Percentiles rank a stretch among this genome's conserved stretches.
phyloP scores from a whole-genome alignment of 1,140 invertebrate species.

The Musca vetustissima region DNA sequence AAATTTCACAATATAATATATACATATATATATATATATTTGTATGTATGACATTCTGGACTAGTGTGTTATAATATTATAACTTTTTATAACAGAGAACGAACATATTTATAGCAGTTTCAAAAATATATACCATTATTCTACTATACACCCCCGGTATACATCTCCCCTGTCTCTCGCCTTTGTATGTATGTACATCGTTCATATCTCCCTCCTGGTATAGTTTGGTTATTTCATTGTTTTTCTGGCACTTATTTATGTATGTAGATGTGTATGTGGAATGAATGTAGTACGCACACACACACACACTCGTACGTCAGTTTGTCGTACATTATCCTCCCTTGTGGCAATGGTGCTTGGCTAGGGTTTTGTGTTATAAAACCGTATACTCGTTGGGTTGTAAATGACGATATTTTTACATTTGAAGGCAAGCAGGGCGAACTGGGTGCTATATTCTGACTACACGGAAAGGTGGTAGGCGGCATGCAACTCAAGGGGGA shows the following conservation, averaged over 20 bases:
- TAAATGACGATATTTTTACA: constrained; percentile 10
- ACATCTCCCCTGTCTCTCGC: background rate
- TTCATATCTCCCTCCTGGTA: background rate
- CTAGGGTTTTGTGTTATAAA: constrained; percentile 8
- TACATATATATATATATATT: too few species aligned
- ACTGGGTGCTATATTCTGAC: too few species aligned
- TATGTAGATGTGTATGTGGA: background rate
- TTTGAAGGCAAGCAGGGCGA: background rate
- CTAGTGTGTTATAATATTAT: constrained; percentile 13
- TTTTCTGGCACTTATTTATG: background rate
- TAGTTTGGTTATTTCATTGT: background rate
- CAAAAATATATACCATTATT: background rate
- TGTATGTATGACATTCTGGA: background rate
- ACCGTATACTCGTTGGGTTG: background rate
- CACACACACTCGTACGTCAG: background rate
- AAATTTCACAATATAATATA: too few species aligned
- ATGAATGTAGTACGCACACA: background rate
- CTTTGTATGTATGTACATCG: background rate
- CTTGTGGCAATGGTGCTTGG: constrained; percentile 9
- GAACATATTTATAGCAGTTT: background rate
- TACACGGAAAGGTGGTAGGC: too few species aligned
- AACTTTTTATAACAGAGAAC: constrained; percentile 2
- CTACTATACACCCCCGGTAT: background rate
- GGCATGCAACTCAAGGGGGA: too few species aligned
- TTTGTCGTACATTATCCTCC: background rate